These are phyloP conservation scores for Neolamprologus modestus DNA, from an alignment of 2,113 vertebrate genomes.

Conservation along the genomic window DNA sequence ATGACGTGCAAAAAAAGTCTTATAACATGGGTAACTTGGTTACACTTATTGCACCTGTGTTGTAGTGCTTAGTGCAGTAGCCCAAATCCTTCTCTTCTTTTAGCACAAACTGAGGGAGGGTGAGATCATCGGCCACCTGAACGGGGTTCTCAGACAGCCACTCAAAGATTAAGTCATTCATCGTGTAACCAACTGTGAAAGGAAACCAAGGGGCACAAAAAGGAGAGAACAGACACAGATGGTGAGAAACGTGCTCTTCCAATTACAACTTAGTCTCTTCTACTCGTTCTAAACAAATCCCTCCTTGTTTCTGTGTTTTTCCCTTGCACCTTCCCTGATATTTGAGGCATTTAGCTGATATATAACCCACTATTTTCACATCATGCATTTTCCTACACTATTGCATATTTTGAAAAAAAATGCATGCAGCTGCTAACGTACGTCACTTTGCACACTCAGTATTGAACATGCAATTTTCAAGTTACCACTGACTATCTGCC, in stretches of 20 bases:
- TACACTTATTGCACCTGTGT: constrained; percentile 78
- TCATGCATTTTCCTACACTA: not conserved
- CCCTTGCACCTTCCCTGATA: not conserved
- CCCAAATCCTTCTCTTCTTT: constrained; percentile 89
- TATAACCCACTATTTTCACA: not conserved
- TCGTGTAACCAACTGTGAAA: constrained; percentile 87
- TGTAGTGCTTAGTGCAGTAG: constrained; percentile 91
- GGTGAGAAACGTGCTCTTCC: not conserved
- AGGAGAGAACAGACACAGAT: not conserved
- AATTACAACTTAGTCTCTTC: not conserved
- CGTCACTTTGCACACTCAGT: not conserved
- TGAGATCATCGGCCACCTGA: constrained; percentile 90
- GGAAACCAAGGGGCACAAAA: not conserved
- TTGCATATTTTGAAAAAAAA: not conserved
- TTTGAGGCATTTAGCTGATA: not conserved
- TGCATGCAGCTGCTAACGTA: not conserved
- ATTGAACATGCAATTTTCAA: not conserved
- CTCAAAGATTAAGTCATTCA: constrained; percentile 91
- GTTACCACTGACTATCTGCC: not conserved
- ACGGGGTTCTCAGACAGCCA: constrained; percentile 85
- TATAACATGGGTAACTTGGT: not conserved
- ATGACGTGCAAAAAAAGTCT: not conserved
- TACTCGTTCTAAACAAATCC: not conserved
- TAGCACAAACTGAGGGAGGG: constrained; percentile 88
- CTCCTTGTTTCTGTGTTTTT: accelerated